phyloP scores from a whole-genome alignment of 2,113 vertebrate species.

The Triplophysa rosa region DNA sequence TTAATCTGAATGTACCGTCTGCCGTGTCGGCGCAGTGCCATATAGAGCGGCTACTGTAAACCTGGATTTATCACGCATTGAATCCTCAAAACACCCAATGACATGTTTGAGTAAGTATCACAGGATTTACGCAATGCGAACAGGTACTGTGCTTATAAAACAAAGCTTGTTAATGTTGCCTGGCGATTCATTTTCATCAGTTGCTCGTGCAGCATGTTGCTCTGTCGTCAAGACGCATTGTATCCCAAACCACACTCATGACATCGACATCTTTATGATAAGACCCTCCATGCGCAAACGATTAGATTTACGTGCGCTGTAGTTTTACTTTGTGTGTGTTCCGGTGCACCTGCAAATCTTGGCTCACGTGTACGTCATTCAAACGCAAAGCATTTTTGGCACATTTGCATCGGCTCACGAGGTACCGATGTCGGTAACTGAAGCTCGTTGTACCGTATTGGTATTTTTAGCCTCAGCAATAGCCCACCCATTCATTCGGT shows the following conservation, averaged over 20 bases:
- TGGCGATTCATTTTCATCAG: slow-evolving; percentile 3
- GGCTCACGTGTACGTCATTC: not conserved
- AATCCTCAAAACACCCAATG: slow-evolving; percentile 63
- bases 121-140: not conserved
- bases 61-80: slow-evolving; percentile 42
- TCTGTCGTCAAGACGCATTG: not conserved
- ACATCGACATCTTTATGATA: not conserved
- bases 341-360: not conserved
- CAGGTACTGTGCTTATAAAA: not conserved
- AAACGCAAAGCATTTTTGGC: not conserved
- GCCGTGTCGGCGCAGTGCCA: slow-evolving; percentile 48
- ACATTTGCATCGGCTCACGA: slow-evolving; percentile 8
- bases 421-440: not conserved
- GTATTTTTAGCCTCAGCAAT: not conserved
- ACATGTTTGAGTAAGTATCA: slow-evolving; percentile 80
- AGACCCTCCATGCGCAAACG: not conserved
- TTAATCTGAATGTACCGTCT: slow-evolving; percentile 41
- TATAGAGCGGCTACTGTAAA: slow-evolving; percentile 44
- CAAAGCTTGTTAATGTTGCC: not conserved
- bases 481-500: slow-evolving; percentile 25
- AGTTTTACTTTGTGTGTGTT: not conserved
- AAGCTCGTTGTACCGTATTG: not conserved
- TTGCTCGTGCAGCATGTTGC: not conserved
- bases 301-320: not conserved
- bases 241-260: not conserved